Conservation (phyloP, 2,888 invertebrate species). For the Troglohyphantes excavatus region DNA sequence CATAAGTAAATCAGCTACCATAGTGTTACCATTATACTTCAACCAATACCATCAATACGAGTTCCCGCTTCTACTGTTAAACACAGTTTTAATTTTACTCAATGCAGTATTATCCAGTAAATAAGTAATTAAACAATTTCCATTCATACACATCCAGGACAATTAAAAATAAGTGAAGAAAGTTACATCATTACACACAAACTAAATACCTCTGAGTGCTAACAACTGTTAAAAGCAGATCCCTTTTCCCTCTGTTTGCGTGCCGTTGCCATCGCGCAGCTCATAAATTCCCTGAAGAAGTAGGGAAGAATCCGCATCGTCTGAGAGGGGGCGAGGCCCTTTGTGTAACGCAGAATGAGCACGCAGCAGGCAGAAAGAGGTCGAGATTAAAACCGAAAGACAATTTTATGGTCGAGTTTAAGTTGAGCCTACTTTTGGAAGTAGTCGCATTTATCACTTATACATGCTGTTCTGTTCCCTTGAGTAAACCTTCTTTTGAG, state of each 20-base stretch:
- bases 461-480: slow-evolving; percentile 20
- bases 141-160: background rate
- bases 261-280: slow-evolving; percentile 11
- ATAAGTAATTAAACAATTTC: no score
- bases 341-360: slow-evolving; percentile 3
- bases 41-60: no score
- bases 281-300: slow-evolving; percentile 46
- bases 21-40: no score
- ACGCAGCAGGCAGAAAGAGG: slow-evolving; percentile 17
- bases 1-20: no score
- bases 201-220: slow-evolving; percentile 7
- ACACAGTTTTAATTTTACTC: no score
- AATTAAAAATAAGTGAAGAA: background rate
- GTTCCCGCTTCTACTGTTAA: no score
- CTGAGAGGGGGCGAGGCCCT: background rate
- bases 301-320: slow-evolving; percentile 4
- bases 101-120: no score
- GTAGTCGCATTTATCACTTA: slow-evolving; percentile 41
- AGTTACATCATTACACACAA: background rate
- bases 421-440: slow-evolving; percentile 34
- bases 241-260: slow-evolving; percentile 24
- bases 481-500: slow-evolving; percentile 25
- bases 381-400: slow-evolving; percentile 55
- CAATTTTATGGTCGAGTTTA: slow-evolving; percentile 54
- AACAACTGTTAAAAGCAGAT: slow-evolving; percentile 47